Percentiles rank a stretch among this genome's conserved stretches.
Evolutionary conservation across 1,140 invertebrate species (phyloP).

Genomic region (Leguminivora glycinivorella): DNA sequence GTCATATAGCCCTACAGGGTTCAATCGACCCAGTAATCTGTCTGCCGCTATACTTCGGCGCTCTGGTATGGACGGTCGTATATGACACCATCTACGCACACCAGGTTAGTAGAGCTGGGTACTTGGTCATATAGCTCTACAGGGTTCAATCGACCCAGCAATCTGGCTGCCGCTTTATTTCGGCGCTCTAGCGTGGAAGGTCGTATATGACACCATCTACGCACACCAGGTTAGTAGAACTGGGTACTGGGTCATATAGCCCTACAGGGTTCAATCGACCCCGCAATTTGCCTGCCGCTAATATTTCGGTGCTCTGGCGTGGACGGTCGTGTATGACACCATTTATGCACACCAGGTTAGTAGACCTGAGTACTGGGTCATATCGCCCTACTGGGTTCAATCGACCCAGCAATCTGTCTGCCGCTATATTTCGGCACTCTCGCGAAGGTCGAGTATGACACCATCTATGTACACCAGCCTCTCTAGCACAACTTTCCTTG

Average conservation of each 20-base stretch:
- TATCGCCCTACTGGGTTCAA: constrained; percentile 86
- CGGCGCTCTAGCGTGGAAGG: constrained; percentile 95
- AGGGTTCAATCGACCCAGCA: constrained; percentile 83
- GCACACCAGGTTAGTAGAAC: constrained; percentile 92
- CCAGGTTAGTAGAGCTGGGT: constrained; percentile 90
- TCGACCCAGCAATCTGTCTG: constrained; percentile 86
- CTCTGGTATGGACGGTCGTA: constrained; percentile 96
- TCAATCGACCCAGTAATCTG: constrained; percentile 85
- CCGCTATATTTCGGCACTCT: constrained; percentile 94
- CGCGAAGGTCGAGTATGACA: constrained; percentile 97
- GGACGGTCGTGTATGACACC: constrained; percentile 98
- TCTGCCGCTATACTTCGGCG: constrained; percentile 92
- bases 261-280: constrained; percentile 84
- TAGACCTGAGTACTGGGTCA: constrained; percentile 81
- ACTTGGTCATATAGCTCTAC: constrained; percentile 94
- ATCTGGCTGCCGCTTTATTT: constrained; percentile 93
- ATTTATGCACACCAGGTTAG: constrained; percentile 97
- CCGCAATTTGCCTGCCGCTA: constrained; percentile 89
- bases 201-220: constrained; percentile 99
- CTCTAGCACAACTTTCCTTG: too few species aligned
- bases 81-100: constrained; percentile 99
- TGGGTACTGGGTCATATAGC: constrained; percentile 97
- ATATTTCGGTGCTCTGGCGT: constrained; percentile 93
- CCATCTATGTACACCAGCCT: constrained; percentile 99
- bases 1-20: constrained; percentile 92